phyloP scores from a whole-genome alignment of 2,113 vertebrate species.

The Chaenocephalus aceratus region DNA sequence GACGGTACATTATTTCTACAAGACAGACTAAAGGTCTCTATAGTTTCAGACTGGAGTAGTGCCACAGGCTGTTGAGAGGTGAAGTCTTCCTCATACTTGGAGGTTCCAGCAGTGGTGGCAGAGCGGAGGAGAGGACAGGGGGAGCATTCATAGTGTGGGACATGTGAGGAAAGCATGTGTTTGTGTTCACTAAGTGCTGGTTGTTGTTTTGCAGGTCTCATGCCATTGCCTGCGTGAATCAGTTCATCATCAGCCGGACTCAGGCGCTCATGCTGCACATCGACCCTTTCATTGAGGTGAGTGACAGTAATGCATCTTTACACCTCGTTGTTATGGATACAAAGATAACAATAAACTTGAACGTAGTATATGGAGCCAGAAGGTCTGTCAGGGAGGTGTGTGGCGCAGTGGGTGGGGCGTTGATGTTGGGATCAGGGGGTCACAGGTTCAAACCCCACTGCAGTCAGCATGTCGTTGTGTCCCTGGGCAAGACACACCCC shows the following conservation, averaged over 20 bases:
- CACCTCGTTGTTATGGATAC: neutral
- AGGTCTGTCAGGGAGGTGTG: neutral
- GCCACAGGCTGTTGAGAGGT: neutral
- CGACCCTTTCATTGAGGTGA: slow-evolving; percentile 96
- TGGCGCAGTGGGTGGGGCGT: too few relatives aligned
- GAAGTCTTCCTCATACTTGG: slow-evolving; percentile 1
- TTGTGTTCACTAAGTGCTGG: slow-evolving; percentile 15
- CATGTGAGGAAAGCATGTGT: slow-evolving; percentile 38
- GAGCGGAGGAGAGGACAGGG: slow-evolving; percentile 29
- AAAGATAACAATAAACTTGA: neutral
- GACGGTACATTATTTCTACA: neutral
- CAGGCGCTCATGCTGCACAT: slow-evolving; percentile 98
- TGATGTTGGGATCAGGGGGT: too few relatives aligned
- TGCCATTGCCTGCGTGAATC: slow-evolving; percentile 97
- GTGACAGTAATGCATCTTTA: slow-evolving; percentile 22
- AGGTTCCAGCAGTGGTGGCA: neutral
- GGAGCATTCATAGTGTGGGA: slow-evolving; percentile 40
- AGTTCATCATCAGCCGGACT: slow-evolving; percentile 98
- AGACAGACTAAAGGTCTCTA: neutral
- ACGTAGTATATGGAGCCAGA: neutral
- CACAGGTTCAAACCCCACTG: too few relatives aligned
- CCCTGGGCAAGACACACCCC: too few relatives aligned
- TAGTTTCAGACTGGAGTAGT: neutral
- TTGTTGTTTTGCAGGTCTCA: slow-evolving; percentile 88
- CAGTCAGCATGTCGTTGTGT: too few relatives aligned